These are phyloP conservation scores for Andrena fulva DNA, from an alignment of 2,888 invertebrate genomes.

Conservation along the genomic window DNA sequence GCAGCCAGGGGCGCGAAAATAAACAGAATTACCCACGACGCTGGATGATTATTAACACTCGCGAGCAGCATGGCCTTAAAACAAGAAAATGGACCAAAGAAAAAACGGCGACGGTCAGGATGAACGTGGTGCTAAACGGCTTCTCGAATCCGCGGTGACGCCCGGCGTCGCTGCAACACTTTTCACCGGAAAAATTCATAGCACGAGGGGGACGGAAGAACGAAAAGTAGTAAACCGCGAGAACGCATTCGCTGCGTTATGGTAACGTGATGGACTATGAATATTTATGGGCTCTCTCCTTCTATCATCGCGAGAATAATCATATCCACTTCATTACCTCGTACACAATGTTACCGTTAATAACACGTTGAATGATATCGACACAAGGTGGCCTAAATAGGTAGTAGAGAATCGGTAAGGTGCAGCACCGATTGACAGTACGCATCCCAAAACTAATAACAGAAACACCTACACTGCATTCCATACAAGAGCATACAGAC, in stretches of 20 bases:
- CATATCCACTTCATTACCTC: too few species aligned
- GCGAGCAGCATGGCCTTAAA: not conserved
- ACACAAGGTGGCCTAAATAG: too few species aligned
- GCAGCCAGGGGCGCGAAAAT: constrained; percentile 33
- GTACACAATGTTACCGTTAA: too few species aligned
- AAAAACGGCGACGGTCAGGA: not conserved
- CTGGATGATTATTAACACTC: constrained; percentile 31
- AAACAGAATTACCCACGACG: constrained; percentile 43
- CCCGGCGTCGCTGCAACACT: not conserved
- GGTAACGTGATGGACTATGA: constrained; percentile 46
- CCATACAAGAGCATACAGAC: too few species aligned
- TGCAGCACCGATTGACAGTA: too few species aligned
- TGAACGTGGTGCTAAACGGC: not conserved
- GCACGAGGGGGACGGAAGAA: not conserved
- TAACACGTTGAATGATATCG: too few species aligned
- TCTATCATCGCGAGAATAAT: constrained; percentile 36
- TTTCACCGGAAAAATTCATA: constrained; percentile 33
- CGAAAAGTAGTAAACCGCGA: constrained; percentile 26
- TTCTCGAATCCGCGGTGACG: constrained; percentile 13
- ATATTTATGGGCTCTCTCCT: constrained; percentile 47
- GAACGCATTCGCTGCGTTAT: constrained; percentile 41
- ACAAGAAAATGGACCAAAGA: not conserved
- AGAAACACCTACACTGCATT: too few species aligned
- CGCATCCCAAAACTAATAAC: too few species aligned
- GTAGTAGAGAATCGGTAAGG: too few species aligned